phyloP scores from a whole-genome alignment of 1,140 invertebrate genomes.

The Batillaria attramentaria region DNA sequence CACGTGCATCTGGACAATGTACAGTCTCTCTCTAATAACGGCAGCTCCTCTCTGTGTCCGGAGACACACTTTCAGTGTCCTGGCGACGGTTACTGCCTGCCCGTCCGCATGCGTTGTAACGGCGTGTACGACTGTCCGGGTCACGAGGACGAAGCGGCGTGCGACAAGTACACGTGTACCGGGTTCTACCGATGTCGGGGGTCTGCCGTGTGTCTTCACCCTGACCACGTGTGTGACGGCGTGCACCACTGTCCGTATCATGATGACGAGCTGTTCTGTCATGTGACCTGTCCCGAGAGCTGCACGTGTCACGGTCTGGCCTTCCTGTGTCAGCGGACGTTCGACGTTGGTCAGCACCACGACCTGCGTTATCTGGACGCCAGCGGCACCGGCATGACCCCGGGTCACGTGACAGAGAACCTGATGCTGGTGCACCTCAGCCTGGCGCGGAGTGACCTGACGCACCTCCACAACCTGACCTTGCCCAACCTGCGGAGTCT shows the following conservation, averaged over 20 bases:
- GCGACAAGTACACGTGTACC: neutral
- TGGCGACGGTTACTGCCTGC: neutral
- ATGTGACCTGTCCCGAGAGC: slow-evolving; percentile 24
- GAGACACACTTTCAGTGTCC: slow-evolving; percentile 16
- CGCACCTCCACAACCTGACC: neutral
- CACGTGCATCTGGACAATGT: no score
- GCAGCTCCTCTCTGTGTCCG: neutral
- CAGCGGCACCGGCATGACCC: slow-evolving; percentile 6
- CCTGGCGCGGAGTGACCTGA: slow-evolving; percentile 8
- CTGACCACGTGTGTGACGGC: slow-evolving; percentile 24
- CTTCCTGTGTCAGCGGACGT: neutral
- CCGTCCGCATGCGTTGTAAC: slow-evolving; percentile 12
- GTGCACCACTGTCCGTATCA: slow-evolving; percentile 22
- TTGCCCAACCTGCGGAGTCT: slow-evolving; percentile 11
- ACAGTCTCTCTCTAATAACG: neutral
- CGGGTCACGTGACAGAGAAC: neutral
- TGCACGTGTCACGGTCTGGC: slow-evolving; percentile 27
- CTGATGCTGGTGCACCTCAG: slow-evolving; percentile 14
- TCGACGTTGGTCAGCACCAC: neutral
- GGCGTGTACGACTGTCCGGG: slow-evolving; percentile 15
- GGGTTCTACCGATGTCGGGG: slow-evolving; percentile 28
- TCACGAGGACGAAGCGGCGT: slow-evolving; percentile 22
- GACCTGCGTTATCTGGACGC: slow-evolving; percentile 7
- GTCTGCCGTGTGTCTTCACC: slow-evolving; percentile 16
- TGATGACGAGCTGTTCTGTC: slow-evolving; percentile 34